Evolutionary conservation across 2,113 vertebrate genomes (phyloP).

Genomic region (Triplophysa rosa): DNA sequence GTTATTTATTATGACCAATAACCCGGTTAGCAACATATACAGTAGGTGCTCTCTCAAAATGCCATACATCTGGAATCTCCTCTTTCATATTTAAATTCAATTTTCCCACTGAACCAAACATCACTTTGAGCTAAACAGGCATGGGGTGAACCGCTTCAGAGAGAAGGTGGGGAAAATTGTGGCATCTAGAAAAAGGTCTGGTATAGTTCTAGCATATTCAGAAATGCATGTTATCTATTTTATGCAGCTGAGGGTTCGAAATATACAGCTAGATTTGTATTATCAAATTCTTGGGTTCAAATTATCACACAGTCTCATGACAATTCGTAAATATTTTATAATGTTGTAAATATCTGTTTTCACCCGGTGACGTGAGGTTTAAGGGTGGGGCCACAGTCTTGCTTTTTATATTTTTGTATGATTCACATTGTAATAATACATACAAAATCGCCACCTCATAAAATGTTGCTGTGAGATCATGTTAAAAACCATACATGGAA

Average conservation of each 20-base stretch:
- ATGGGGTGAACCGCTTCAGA: not conserved
- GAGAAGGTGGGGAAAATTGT: not conserved
- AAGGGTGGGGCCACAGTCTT: too few species aligned
- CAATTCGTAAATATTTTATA: too few species aligned
- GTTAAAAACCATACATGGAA: not conserved
- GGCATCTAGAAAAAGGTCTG: not conserved
- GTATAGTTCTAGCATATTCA: not conserved
- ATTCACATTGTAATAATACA: too few species aligned
- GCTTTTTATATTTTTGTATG: too few species aligned
- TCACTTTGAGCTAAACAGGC: not conserved
- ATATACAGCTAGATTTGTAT: too few species aligned
- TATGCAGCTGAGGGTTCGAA: too few species aligned
- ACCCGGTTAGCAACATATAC: constrained; percentile 42
- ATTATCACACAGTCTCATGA: too few species aligned
- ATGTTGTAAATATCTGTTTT: too few species aligned
- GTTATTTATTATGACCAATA: constrained; percentile 49
- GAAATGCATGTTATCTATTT: not conserved
- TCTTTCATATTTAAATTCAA: constrained; percentile 47
- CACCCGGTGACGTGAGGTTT: too few species aligned
- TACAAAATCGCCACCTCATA: too few species aligned
- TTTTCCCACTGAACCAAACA: constrained; percentile 36
- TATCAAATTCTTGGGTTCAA: too few species aligned
- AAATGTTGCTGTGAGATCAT: too few species aligned
- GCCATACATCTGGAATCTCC: constrained; percentile 31
- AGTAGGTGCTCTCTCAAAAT: constrained; percentile 36